Evolutionary conservation across 1,140 invertebrate species (phyloP).

Genomic region (Cydia strobilella): DNA sequence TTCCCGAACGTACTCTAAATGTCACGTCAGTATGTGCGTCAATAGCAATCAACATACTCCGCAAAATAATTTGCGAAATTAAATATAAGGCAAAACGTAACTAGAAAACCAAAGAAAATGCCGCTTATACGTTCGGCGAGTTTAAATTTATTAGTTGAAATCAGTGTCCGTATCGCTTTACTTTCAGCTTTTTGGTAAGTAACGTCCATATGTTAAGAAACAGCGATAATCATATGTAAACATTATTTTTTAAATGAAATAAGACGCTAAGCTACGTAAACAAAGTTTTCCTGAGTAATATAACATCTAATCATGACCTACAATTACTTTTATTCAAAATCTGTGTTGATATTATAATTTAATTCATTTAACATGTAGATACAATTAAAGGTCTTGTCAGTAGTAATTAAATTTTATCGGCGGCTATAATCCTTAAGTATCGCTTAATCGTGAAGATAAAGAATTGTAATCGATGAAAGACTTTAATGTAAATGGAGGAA

Average conservation of each 20-base stretch:
- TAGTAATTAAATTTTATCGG: neutral
- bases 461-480: neutral
- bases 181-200: conserved; percentile 71
- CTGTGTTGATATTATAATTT: neutral
- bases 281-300: neutral
- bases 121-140: conserved; percentile 69
- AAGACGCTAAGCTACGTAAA: neutral
- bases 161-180: conserved; percentile 60
- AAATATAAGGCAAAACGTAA: neutral
- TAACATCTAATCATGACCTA: too few species aligned
- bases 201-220: conserved; percentile 50
- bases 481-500: neutral
- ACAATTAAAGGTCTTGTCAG: neutral
- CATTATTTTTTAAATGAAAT: conserved; percentile 29
- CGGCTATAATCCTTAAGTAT: neutral
- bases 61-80: conserved; percentile 27
- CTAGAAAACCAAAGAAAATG: conserved; percentile 50
- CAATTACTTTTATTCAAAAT: neutral
- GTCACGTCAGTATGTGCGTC: conserved; percentile 14
- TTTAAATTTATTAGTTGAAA: conserved; percentile 69
- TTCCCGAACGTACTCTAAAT: conserved; percentile 2
- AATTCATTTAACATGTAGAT: too few species aligned
- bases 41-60: neutral
- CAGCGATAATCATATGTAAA: neutral
- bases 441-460: neutral